These are phyloP conservation scores for Machimus rusticus DNA, from an alignment of 2,888 invertebrate species.

Conservation along the genomic window DNA sequence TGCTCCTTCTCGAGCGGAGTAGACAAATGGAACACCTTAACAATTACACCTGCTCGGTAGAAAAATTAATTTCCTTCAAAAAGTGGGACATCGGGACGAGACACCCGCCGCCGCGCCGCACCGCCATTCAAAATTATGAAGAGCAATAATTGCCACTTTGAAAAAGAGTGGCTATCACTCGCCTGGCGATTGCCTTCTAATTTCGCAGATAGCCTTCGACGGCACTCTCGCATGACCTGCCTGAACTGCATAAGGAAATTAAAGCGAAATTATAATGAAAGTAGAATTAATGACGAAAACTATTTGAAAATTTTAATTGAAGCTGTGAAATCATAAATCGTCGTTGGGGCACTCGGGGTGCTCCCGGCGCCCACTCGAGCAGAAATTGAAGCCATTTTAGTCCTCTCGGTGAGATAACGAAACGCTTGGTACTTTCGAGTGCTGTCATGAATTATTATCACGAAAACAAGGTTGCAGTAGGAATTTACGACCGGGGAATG, in stretches of 20 bases:
- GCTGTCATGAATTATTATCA: conserved; percentile 36
- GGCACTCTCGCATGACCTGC: background rate
- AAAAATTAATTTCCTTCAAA: conserved; percentile 2
- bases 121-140: background rate
- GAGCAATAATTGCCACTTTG: conserved; percentile 8
- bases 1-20: background rate
- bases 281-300: conserved; percentile 33
- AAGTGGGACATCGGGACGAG: background rate
- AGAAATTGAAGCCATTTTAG: background rate
- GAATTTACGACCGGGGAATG: conserved; percentile 28
- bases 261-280: conserved; percentile 37
- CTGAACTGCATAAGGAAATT: conserved; percentile 20
- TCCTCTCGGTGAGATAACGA: conserved; percentile 13
- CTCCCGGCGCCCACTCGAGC: background rate
- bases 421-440: conserved; percentile 22
- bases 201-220: background rate
- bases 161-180: background rate
- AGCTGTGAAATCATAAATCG: conserved; percentile 28
- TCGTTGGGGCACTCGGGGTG: background rate
- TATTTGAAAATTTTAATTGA: conserved; percentile 40
- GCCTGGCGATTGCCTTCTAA: background rate
- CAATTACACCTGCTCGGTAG: conserved; percentile 9
- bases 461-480: conserved; percentile 30
- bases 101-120: too few relatives aligned
- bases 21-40: conserved; percentile 39